Conservation (phyloP, 37 sponge, comb jelly and placozoan species). For the Eunapius fragilis region DNA sequence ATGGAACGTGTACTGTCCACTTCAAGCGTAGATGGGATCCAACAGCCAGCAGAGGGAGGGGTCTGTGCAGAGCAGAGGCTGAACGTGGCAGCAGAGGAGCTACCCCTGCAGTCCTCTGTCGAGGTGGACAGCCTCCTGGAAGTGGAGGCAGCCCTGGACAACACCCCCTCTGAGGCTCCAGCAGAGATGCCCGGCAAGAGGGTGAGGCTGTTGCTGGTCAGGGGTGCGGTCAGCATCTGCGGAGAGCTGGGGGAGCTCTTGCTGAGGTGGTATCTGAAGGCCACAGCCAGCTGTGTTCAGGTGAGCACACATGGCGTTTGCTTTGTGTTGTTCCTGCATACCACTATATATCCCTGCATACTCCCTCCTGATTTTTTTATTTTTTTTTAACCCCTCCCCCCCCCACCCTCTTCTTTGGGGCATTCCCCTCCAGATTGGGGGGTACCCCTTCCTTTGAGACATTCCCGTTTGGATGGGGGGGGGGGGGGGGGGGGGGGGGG, state of each 20-base stretch:
- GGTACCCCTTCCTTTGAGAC: no score
- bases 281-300: slow-evolving; percentile 37
- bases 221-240: neutral
- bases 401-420: no score
- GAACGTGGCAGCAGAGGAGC: neutral
- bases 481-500: neutral
- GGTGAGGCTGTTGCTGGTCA: neutral
- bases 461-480: neutral
- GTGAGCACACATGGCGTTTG: no score
- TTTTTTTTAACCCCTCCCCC: no score
- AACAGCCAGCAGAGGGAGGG: neutral
- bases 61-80: neutral
- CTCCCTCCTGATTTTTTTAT: no score
- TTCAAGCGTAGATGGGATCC: neutral
- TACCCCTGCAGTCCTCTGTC: neutral
- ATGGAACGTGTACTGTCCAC: neutral
- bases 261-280: slow-evolving; percentile 14
- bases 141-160: neutral
- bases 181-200: neutral
- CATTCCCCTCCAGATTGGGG: no score
- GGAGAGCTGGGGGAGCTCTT: slow-evolving; percentile 1
- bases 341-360: no score
- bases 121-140: neutral
- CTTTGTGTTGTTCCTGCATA: no score
- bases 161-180: neutral